Evolutionary conservation across 1,140 invertebrate genomes (phyloP).

Genomic region (Phthorimaea operculella): DNA sequence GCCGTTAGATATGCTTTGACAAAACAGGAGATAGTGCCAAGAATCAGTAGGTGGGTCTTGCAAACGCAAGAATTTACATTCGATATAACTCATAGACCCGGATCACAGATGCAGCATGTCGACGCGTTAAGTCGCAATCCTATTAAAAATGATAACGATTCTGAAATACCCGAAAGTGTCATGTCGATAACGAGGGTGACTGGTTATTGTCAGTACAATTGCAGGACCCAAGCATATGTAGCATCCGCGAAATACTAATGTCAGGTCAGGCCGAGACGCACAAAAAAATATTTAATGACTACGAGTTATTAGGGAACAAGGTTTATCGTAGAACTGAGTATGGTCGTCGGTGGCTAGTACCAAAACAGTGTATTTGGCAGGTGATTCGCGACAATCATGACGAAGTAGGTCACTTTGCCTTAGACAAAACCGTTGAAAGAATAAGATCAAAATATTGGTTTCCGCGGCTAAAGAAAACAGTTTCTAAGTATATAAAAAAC

Average conservation of each 20-base stretch:
- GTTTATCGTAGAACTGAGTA: not conserved
- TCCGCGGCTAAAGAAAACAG: not conserved
- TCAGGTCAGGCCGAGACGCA: slow-evolving; percentile 4
- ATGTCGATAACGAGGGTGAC: slow-evolving; percentile 14
- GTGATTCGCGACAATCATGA: not conserved
- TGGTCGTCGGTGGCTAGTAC: slow-evolving; percentile 2
- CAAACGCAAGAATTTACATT: slow-evolving; percentile 18
- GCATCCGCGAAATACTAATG: slow-evolving; percentile 7
- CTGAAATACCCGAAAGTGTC: not conserved
- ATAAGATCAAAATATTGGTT: too few species aligned
- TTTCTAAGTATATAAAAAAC: not conserved
- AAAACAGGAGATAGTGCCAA: slow-evolving; percentile 16
- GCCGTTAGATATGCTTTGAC: slow-evolving; percentile 17
- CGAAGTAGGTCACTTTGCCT: slow-evolving; percentile 1
- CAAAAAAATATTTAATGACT: slow-evolving; percentile 8
- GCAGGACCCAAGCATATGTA: slow-evolving; percentile 16
- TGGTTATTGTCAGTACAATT: slow-evolving; percentile 15
- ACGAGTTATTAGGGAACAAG: not conserved
- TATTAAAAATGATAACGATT: not conserved
- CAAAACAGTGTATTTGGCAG: slow-evolving; percentile 3
- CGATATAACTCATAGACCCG: slow-evolving; percentile 15
- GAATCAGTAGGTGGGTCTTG: slow-evolving; percentile 20
- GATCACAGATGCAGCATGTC: slow-evolving; percentile 29
- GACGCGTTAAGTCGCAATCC: slow-evolving; percentile 37
- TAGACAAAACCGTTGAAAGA: slow-evolving; percentile 4